Conservation (phyloP, 92 coral and sea anemone genomes). For the Epizoanthus rinbou region DNA sequence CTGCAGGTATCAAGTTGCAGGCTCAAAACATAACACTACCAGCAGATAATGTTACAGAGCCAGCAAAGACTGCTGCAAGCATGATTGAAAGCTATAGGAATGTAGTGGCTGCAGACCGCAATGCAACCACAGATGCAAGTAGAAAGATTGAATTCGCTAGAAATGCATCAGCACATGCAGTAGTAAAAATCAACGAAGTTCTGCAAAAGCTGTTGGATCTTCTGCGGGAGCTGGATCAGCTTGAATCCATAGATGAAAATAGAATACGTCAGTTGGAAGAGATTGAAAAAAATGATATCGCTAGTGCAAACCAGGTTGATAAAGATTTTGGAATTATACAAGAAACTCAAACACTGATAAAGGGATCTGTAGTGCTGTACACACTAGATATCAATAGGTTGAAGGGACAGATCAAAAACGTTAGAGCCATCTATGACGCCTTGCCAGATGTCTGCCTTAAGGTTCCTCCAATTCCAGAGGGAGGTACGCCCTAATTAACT, state of each 20-base stretch:
- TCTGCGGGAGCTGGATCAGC: conserved; percentile 57
- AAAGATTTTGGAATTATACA: conserved; percentile 45
- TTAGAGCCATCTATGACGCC: conserved; percentile 26
- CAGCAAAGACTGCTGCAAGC: conserved; percentile 56
- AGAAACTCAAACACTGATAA: conserved; percentile 43
- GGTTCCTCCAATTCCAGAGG: not conserved
- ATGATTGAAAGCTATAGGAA: conserved; percentile 39
- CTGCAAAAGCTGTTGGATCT: conserved; percentile 54
- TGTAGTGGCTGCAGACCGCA: conserved; percentile 37
- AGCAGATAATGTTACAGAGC: conserved; percentile 66
- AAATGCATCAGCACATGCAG: conserved; percentile 58
- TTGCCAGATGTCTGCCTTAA: conserved; percentile 65
- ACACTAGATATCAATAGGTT: conserved; percentile 64
- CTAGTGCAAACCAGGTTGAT: conserved; percentile 26
- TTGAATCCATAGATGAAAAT: conserved; percentile 55
- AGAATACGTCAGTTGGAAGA: conserved; percentile 47
- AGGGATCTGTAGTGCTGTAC: conserved; percentile 51
- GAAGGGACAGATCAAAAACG: conserved; percentile 42
- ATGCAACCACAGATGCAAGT: conserved; percentile 51
- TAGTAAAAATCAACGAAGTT: conserved; percentile 67
- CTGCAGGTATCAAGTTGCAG: conserved; percentile 37
- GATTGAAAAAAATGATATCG: conserved; percentile 45
- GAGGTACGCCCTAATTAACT: not conserved
- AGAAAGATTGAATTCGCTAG: conserved; percentile 55
- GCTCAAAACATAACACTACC: conserved; percentile 41